These are phyloP conservation scores for Sminthurides aquaticus DNA, from an alignment of 2,888 invertebrate species.

Conservation along the genomic window DNA sequence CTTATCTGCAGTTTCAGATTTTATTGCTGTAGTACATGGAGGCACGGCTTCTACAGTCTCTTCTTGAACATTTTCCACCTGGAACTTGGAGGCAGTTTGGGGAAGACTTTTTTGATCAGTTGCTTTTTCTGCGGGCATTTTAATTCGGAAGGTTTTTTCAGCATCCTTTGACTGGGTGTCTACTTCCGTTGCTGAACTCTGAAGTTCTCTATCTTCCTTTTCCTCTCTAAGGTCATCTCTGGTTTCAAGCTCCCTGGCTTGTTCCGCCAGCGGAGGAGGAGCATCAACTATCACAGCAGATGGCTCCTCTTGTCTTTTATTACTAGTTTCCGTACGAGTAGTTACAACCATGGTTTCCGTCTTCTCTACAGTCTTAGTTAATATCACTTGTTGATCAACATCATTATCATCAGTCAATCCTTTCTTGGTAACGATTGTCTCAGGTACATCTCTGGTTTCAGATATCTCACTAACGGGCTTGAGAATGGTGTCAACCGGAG, in stretches of 20 bases:
- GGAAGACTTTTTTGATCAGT: not conserved
- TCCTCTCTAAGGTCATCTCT: not conserved
- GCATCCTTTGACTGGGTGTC: not conserved
- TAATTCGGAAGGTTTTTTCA: not conserved
- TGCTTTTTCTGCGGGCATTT: not conserved
- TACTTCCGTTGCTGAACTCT: not conserved
- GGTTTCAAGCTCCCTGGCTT: too few relatives aligned
- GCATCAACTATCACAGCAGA: not conserved
- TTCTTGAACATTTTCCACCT: slow-evolving; percentile 10
- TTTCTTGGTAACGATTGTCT: slow-evolving; percentile 14
- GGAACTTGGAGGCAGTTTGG: not conserved
- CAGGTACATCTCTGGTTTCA: slow-evolving; percentile 19
- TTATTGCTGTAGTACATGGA: too few relatives aligned
- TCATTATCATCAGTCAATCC: not conserved
- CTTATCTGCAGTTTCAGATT: too few relatives aligned
- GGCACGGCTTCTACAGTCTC: slow-evolving; percentile 8
- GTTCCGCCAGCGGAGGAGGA: too few relatives aligned
- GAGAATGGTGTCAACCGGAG: too few relatives aligned
- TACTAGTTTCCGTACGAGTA: not conserved
- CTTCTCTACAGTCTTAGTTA: not conserved
- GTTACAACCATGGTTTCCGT: not conserved
- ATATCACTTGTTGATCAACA: slow-evolving; percentile 17
- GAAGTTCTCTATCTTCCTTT: not conserved
- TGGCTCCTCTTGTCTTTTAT: too few relatives aligned
- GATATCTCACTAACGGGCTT: too few relatives aligned